A percentile compares a stretch with the other conserved stretches of the same genome.
These are phyloP conservation scores for Thymelicus lineola DNA, from an alignment of 2,888 invertebrate species.

Conservation along the genomic window DNA sequence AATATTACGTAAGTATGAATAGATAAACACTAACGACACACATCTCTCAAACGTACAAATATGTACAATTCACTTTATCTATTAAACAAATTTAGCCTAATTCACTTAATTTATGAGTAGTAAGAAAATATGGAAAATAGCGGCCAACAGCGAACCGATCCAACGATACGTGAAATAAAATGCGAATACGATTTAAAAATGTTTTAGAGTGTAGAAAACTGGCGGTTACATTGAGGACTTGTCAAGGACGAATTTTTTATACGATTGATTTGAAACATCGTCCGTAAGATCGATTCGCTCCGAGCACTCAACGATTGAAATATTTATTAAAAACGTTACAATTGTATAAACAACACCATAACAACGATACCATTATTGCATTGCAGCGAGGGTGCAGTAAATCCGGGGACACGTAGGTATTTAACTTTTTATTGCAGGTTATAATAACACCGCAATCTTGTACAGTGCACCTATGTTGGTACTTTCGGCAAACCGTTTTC, in stretches of 20 bases:
- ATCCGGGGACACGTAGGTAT: background rate
- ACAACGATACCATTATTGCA: slow-evolving; percentile 9
- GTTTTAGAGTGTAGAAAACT: slow-evolving; percentile 9
- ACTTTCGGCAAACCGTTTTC: background rate
- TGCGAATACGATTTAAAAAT: slow-evolving; percentile 1
- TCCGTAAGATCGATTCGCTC: slow-evolving; percentile 28
- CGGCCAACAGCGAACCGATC: slow-evolving; percentile 9
- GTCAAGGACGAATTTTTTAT: slow-evolving; percentile 12
- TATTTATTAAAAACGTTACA: slow-evolving; percentile 34
- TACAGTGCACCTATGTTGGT: background rate
- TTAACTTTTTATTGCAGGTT: background rate
- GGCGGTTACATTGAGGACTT: slow-evolving; percentile 1
- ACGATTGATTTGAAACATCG: background rate
- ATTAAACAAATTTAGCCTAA: slow-evolving; percentile 39
- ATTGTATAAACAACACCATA: slow-evolving; percentile 16
- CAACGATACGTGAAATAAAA: background rate
- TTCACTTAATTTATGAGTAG: slow-evolving; percentile 40
- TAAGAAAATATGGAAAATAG: slow-evolving; percentile 43
- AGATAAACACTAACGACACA: slow-evolving; percentile 46
- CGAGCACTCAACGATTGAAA: slow-evolving; percentile 27
- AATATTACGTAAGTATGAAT: slow-evolving; percentile 40
- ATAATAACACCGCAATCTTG: background rate
- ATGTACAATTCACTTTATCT: slow-evolving; percentile 48
- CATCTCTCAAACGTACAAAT: slow-evolving; percentile 50
- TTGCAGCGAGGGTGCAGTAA: slow-evolving; percentile 18